phyloP scores from a whole-genome alignment of 2,797 vertebrate genomes.

The Bradypodion pumilum region DNA sequence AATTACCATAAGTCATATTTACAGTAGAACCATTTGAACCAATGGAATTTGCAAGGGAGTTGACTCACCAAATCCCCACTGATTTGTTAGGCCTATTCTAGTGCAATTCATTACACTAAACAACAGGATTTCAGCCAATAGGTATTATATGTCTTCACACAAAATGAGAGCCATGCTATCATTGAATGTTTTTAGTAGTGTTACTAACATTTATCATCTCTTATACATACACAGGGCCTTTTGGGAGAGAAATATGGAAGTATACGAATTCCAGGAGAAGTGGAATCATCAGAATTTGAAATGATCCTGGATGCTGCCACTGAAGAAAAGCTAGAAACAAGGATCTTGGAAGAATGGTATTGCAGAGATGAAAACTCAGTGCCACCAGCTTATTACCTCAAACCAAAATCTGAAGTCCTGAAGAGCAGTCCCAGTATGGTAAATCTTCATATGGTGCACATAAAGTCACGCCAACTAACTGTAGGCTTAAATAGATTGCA shows the following conservation, averaged over 20 bases:
- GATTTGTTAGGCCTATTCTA: too few species aligned
- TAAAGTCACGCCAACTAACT: not conserved
- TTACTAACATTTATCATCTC: conserved; percentile 58
- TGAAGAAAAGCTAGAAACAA: conserved; percentile 93
- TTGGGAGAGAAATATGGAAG: conserved; percentile 97
- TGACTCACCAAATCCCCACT: too few species aligned
- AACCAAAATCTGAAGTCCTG: conserved; percentile 90
- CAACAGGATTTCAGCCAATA: not conserved
- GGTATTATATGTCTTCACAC: conserved; percentile 1
- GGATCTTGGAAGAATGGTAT: conserved; percentile 96
- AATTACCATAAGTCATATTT: too few species aligned
- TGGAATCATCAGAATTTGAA: conserved; percentile 96
- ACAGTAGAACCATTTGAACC: too few species aligned
- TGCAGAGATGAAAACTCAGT: conserved; percentile 97
- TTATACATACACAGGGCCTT: conserved; percentile 83
- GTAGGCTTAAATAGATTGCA: not conserved
- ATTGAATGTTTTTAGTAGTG: not conserved
- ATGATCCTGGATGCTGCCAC: conserved; percentile 96
- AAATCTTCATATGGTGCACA: conserved; percentile 49
- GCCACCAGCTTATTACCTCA: conserved; percentile 98
- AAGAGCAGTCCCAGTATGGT: conserved; percentile 91
- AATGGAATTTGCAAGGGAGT: too few species aligned
- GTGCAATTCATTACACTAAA: too few species aligned
- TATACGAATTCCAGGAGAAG: conserved; percentile 94
- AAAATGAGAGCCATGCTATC: conserved; percentile 12